phyloP scores from a whole-genome alignment of 2,113 vertebrate genomes.

The Deroptyus accipitrinus region DNA sequence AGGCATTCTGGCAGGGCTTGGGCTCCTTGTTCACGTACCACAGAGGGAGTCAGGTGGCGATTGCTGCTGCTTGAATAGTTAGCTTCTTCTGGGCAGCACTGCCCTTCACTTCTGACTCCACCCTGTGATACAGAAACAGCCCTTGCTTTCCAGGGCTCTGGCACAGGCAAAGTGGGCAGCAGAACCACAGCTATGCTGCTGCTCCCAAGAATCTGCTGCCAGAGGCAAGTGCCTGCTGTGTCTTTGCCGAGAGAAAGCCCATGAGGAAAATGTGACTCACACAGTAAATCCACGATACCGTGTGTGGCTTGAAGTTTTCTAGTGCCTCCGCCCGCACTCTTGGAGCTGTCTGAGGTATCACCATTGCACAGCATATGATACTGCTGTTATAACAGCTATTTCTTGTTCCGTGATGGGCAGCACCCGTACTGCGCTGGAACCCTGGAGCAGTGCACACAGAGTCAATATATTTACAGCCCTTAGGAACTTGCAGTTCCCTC shows the following conservation, averaged over 20 bases:
- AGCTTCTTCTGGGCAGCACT: background rate
- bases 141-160: background rate
- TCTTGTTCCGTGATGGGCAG: background rate
- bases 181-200: background rate
- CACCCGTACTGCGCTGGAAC: background rate
- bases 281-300: background rate
- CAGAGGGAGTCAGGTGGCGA: background rate
- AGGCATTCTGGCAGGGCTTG: background rate
- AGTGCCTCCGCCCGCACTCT: accelerated
- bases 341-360: background rate
- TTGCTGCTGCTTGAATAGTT: background rate
- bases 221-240: background rate
- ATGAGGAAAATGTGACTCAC: background rate
- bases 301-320: background rate
- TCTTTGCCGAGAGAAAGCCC: background rate
- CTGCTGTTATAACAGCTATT: background rate
- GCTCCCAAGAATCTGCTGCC: background rate
- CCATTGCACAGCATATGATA: accelerated
- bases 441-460: background rate
- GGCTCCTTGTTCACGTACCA: background rate
- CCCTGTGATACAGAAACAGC: background rate
- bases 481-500: background rate
- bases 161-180: background rate
- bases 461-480: background rate
- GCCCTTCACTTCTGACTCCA: background rate